These are phyloP conservation scores for Opisthocomus hoazin DNA, from an alignment of 2,113 vertebrate species.

Conservation along the genomic window DNA sequence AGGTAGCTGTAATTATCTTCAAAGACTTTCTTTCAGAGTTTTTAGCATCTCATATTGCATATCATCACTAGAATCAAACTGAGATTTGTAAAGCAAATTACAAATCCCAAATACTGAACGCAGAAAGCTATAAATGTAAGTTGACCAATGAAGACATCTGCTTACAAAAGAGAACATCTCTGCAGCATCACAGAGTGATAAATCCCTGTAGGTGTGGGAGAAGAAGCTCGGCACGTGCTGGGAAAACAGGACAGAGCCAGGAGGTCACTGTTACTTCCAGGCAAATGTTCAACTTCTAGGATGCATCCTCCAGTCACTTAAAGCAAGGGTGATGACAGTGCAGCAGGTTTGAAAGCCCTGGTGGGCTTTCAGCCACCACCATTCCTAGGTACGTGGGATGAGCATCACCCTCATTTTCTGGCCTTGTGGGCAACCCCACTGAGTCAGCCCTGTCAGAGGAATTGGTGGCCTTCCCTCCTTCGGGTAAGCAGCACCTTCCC, in stretches of 20 bases:
- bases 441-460: background rate
- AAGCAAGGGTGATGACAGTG: background rate
- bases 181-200: background rate
- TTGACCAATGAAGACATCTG: background rate
- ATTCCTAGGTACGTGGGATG: too few relatives aligned
- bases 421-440: fast-evolving
- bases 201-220: background rate
- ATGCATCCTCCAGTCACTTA: background rate
- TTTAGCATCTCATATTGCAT: conserved; percentile 16
- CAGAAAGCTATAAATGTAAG: background rate
- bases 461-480: background rate
- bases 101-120: background rate
- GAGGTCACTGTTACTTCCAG: background rate
- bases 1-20: conserved; percentile 62
- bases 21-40: conserved; percentile 60
- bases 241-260: background rate
- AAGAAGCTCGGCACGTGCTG: background rate
- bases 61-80: background rate
- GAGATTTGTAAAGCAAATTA: conserved; percentile 44
- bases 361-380: background rate
- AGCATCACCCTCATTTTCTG: background rate
- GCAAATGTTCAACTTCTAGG: background rate
- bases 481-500: background rate
- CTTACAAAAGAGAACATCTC: background rate
- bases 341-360: background rate